Evolutionary conservation across 2,113 vertebrate species (phyloP).

Genomic region (Apteryx mantelli): DNA sequence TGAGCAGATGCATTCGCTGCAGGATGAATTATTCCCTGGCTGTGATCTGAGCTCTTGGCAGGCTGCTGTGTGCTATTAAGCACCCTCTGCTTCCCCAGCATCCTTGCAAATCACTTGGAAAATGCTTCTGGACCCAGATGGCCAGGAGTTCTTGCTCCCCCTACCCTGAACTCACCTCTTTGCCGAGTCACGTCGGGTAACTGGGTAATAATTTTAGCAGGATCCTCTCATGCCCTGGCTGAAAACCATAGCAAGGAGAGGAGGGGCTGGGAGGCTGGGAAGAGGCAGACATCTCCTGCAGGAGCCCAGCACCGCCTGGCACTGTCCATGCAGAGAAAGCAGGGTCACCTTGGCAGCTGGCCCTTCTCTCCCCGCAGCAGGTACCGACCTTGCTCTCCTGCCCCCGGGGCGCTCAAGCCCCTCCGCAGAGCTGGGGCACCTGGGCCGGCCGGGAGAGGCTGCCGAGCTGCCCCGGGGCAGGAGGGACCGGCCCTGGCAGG

Average conservation of each 20-base stretch:
- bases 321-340: accelerated
- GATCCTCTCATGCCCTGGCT: neutral
- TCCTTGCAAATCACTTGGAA: slow-evolving; percentile 13
- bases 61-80: neutral
- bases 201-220: neutral
- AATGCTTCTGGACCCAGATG: neutral
- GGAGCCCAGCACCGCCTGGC: neutral
- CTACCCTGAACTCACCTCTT: neutral
- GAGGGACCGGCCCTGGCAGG: too few species aligned
- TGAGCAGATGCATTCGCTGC: neutral
- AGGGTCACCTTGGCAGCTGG: neutral
- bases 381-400: neutral
- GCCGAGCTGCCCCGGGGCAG: neutral
- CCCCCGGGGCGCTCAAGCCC: neutral
- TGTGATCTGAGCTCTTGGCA: neutral
- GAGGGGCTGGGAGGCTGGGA: neutral
- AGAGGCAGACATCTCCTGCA: neutral
- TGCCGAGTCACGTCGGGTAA: neutral
- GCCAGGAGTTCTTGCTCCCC: neutral
- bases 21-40: neutral
- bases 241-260: neutral
- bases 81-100: neutral
- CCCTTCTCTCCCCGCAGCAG: accelerated
- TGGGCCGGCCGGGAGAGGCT: neutral
- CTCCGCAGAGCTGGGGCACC: neutral